A percentile compares a stretch with the other conserved stretches of the same genome.
Evolutionary conservation across 1,140 invertebrate genomes (phyloP).

Genomic region (Lineus longissimus): DNA sequence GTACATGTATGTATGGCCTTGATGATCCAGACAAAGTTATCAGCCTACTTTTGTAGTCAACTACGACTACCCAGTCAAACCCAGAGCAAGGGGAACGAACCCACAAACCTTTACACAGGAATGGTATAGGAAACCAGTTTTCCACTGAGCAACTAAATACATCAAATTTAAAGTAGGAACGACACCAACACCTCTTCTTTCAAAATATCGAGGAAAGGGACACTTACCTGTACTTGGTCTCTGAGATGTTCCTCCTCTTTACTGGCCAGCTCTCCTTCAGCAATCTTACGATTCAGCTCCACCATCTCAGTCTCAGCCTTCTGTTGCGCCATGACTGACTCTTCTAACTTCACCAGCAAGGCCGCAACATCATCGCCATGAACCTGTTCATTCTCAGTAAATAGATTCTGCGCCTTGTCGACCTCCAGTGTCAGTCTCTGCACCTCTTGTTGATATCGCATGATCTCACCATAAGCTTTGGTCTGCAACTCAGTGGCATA

Average conservation of each 20-base stretch:
- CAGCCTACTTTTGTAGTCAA: neutral
- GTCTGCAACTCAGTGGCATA: neutral
- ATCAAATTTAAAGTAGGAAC: too few relatives aligned
- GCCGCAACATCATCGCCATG: slow-evolving; percentile 30
- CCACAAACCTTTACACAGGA: too few relatives aligned
- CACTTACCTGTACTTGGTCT: slow-evolving; percentile 39
- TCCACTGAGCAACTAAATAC: too few relatives aligned
- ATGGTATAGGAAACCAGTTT: too few relatives aligned
- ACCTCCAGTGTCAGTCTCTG: slow-evolving; percentile 29
- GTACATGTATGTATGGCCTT: too few relatives aligned
- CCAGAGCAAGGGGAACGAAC: too few relatives aligned
- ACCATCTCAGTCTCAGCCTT: slow-evolving; percentile 42
- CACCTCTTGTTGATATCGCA: slow-evolving; percentile 22
- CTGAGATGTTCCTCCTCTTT: slow-evolving; percentile 39
- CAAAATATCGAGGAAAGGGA: neutral
- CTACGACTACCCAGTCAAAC: too few relatives aligned
- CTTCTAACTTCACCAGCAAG: slow-evolving; percentile 45
- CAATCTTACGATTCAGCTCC: slow-evolving; percentile 29
- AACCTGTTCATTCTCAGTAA: slow-evolving; percentile 28
- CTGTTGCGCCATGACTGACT: slow-evolving; percentile 34
- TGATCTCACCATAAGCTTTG: slow-evolving; percentile 2
- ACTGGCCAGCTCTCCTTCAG: slow-evolving; percentile 39
- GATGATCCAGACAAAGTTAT: too few relatives aligned
- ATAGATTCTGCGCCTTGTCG: slow-evolving; percentile 28
- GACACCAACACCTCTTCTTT: neutral